Percentiles rank a stretch among this genome's conserved stretches.
phyloP scores from a whole-genome alignment of 53 echinoderm and acorn worm species.

The Zoroaster sp. region DNA sequence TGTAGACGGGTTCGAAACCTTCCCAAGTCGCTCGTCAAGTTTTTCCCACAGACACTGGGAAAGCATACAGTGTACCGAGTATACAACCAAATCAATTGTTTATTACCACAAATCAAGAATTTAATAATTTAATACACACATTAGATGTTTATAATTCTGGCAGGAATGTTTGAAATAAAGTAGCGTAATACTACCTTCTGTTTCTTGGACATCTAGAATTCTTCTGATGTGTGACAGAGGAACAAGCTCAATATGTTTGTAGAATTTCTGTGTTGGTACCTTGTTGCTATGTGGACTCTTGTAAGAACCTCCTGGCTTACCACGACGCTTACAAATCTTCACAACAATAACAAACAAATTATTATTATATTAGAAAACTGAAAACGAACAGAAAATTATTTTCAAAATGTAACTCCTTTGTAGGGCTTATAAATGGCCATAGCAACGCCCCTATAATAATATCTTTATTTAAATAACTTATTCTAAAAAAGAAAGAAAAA shows the following conservation, averaged over 20 bases:
- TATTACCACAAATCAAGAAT: background rate
- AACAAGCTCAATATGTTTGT: slow-evolving; percentile 91
- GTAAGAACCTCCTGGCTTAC: slow-evolving; percentile 59
- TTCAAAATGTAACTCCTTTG: too few relatives aligned
- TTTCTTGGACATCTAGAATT: slow-evolving; percentile 87
- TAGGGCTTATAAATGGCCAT: too few relatives aligned
- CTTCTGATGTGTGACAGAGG: slow-evolving; percentile 91
- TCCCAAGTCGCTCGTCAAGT: too few relatives aligned
- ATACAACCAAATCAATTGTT: background rate
- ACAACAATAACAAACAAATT: background rate
- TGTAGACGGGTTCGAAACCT: too few relatives aligned
- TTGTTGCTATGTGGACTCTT: slow-evolving; percentile 76
- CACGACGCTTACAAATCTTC: slow-evolving; percentile 92
- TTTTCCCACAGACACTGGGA: too few relatives aligned
- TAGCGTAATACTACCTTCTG: slow-evolving; percentile 59
- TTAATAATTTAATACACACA: background rate
- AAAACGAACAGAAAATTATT: too few relatives aligned
- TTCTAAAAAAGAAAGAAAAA: too few relatives aligned
- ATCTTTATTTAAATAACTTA: too few relatives aligned
- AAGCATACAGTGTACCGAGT: too few relatives aligned
- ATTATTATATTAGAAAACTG: background rate
- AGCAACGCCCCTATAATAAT: too few relatives aligned
- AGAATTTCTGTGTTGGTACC: slow-evolving; percentile 76
- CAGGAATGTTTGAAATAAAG: background rate
- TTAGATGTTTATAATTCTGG: background rate